Percentiles rank a stretch among this genome's conserved stretches.
Conservation (phyloP, 2,888 invertebrate species). For the Pseudeuparius sepicola region DNA sequence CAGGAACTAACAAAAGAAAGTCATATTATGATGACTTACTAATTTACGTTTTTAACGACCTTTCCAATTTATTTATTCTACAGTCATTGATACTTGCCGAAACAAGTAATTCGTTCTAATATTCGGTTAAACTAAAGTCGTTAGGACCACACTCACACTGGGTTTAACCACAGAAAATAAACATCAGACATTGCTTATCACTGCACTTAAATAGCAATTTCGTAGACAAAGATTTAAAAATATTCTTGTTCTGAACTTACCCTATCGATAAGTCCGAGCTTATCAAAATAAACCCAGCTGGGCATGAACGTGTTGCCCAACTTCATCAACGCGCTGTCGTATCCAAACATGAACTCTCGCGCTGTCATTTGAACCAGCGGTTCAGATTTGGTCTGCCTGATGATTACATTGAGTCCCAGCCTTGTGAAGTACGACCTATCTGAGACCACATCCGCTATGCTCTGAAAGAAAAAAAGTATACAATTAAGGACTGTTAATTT, state of each 20-base stretch:
- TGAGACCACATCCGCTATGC: constrained; percentile 68
- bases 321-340: constrained; percentile 69
- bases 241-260: constrained; percentile 52
- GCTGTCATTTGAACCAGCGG: constrained; percentile 75
- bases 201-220: no score
- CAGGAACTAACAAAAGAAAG: no score
- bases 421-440: constrained; percentile 54
- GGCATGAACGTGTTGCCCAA: constrained; percentile 76
- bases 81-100: no score
- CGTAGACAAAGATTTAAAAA: no score
- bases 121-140: no score
- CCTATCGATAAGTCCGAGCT: constrained; percentile 78
- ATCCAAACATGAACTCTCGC: constrained; percentile 82
- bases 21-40: no score
- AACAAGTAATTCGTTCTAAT: no score
- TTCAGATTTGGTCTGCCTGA: constrained; percentile 54
- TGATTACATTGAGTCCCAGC: constrained; percentile 60
- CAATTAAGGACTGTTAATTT: not conserved
- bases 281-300: constrained; percentile 77
- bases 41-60: no score
- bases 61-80: no score
- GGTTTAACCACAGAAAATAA: no score
- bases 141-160: no score
- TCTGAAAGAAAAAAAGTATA: constrained; percentile 46
- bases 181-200: no score